phyloP scores from a whole-genome alignment of 2,113 vertebrate genomes.

The Crotophaga sulcirostris region DNA sequence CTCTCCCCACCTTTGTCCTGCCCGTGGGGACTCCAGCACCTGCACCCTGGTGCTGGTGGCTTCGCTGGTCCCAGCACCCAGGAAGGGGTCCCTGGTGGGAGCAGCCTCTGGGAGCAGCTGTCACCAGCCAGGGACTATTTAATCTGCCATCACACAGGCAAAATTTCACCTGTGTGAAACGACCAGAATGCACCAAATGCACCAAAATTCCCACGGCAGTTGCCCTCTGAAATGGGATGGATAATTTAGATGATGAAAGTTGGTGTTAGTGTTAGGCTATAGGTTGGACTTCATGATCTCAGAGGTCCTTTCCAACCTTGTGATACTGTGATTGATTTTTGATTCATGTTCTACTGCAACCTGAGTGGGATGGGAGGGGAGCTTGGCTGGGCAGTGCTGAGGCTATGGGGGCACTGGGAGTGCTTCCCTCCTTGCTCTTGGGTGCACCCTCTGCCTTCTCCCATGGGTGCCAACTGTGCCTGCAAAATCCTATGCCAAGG shows the following conservation, averaged over 20 bases:
- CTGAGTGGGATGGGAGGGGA: slow-evolving; percentile 50
- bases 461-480: background rate
- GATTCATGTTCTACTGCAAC: background rate
- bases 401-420: background rate
- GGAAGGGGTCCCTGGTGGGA: background rate
- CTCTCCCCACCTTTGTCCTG: background rate
- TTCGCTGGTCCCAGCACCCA: accelerated
- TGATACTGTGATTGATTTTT: too few relatives aligned
- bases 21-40: background rate
- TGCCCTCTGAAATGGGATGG: slow-evolving; percentile 64
- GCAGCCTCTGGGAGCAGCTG: background rate
- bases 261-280: too few relatives aligned
- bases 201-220: slow-evolving; percentile 27
- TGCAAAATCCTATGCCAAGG: accelerated
- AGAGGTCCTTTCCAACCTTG: too few relatives aligned
- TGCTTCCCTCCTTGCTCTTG: accelerated
- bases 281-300: too few relatives aligned
- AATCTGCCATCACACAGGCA: background rate
- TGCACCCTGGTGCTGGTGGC: too few relatives aligned
- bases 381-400: background rate
- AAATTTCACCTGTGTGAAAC: slow-evolving; percentile 59
- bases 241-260: too few relatives aligned
- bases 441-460: background rate
- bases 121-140: background rate
- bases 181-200: too few relatives aligned